Evolutionary conservation across 2,113 vertebrate species (phyloP), one percentile per base, ranked within the genome.

Genomic region (Austrofundulus limnaeus): DNA sequence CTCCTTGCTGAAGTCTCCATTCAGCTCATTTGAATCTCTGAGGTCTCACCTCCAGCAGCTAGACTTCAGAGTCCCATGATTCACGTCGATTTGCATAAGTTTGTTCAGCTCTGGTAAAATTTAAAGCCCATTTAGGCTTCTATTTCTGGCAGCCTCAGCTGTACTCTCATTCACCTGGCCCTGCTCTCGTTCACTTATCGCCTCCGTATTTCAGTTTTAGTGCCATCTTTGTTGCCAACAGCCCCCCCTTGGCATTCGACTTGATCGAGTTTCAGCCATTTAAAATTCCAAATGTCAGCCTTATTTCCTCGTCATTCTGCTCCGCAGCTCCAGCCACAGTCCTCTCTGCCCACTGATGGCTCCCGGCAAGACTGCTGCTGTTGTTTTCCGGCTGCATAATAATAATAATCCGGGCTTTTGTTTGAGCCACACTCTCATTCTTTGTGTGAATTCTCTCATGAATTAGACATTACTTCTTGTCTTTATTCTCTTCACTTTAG

Each of bases 381-480:
- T 77, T 86, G 78, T 88, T 81, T 72, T 63, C 50, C 63, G 54
- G 39, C 28, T 39, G 31, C 48, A 21, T 38, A 31, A 41, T 47
- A 46, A 41, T 47, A 46, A 83, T 69, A 86, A 83, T 63, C 53
- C 50, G 39, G 58, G 54, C 43, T 77, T 78, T 81, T 86, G 78
- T 86, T 28, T 48, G 39, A 41, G 8, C 57, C 51, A 56, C 75
- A 43, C 72, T 72, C 54, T 14, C 39, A 37, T 74, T 42, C 39
- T 41, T 46, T 53, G 66, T 78, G n/a, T 68, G 63, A 66, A 23
- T 73, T 50, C 28, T 78, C 38, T 61, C 37, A 73, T 53, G 58
- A 87, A 85, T 82, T 77, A 15, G 42, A 57, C 72, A 83, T 85
- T 82, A 82, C 83, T 76, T 75, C 39, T 55, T 31, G 53, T 5